phyloP scores from a whole-genome alignment of 2,113 vertebrate genomes.

The Ceratotherium simum region DNA sequence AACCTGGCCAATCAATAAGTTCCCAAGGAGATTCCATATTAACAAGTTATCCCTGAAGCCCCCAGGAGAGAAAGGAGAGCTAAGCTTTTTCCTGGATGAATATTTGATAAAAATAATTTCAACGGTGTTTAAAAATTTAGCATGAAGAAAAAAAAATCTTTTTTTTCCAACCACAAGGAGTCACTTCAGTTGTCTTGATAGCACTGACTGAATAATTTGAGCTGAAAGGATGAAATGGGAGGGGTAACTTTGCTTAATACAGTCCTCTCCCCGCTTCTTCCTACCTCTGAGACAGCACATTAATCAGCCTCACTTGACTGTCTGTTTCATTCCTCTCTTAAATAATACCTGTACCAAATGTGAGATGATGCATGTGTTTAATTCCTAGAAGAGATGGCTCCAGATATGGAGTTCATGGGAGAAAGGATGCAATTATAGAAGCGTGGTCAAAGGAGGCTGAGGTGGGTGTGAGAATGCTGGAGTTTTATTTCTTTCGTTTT shows the following conservation, averaged over 20 bases:
- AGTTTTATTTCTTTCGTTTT: slow-evolving; percentile 58
- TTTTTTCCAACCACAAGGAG: slow-evolving; percentile 82
- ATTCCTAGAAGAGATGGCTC: slow-evolving; percentile 63
- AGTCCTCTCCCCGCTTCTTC: slow-evolving; percentile 74
- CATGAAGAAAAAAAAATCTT: slow-evolving; percentile 68
- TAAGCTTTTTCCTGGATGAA: slow-evolving; percentile 65
- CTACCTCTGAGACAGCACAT: slow-evolving; percentile 80
- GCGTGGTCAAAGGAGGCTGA: neutral
- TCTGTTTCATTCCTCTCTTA: slow-evolving; percentile 86
- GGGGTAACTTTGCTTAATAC: neutral
- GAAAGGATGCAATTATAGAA: slow-evolving; percentile 58
- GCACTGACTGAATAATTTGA: slow-evolving; percentile 83
- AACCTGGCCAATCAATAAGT: neutral
- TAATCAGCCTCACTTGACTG: slow-evolving; percentile 85
- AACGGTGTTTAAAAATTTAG: slow-evolving; percentile 82
- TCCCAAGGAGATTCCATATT: slow-evolving; percentile 57
- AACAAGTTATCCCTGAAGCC: slow-evolving; percentile 21
- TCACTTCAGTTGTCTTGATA: slow-evolving; percentile 81
- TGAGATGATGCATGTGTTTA: slow-evolving; percentile 82
- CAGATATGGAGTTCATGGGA: slow-evolving; percentile 46
- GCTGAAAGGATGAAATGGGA: slow-evolving; percentile 74
- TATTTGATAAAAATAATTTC: slow-evolving; percentile 83
- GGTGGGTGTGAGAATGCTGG: neutral
- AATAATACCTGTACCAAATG: slow-evolving; percentile 86
- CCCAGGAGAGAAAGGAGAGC: slow-evolving; percentile 61